A percentile compares a stretch with the other conserved stretches of the same genome.
Evolutionary conservation across 2,113 vertebrate species (phyloP).

Genomic region (Canis aureus): DNA sequence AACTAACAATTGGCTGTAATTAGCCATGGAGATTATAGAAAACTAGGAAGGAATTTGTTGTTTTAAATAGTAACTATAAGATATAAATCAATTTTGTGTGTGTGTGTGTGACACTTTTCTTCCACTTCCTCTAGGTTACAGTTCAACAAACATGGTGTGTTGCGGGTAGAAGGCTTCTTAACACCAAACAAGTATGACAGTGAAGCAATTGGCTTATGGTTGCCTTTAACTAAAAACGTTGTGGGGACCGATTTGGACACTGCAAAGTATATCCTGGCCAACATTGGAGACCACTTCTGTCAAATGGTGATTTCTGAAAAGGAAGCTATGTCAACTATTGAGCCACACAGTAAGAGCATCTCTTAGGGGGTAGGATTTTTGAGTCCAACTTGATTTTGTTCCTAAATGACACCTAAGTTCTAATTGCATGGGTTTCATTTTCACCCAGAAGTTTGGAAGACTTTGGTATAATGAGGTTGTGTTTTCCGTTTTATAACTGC

Average conservation of each 20-base stretch:
- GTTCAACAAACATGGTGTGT: slow-evolving; percentile 90
- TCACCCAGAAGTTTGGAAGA: neutral
- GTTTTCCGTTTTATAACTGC: neutral
- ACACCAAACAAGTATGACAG: slow-evolving; percentile 89
- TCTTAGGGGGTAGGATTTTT: slow-evolving; percentile 73
- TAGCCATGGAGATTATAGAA: slow-evolving; percentile 32
- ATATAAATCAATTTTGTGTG: neutral
- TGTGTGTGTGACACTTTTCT: neutral
- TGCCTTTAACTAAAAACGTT: slow-evolving; percentile 87
- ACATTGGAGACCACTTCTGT: slow-evolving; percentile 92
- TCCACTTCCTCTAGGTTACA: slow-evolving; percentile 84
- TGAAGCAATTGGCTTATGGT: slow-evolving; percentile 90
- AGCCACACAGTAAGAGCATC: slow-evolving; percentile 89
- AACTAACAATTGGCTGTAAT: neutral
- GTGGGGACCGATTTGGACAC: slow-evolving; percentile 90
- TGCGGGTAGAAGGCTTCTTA: slow-evolving; percentile 90
- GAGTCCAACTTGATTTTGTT: slow-evolving; percentile 64
- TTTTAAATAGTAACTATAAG: slow-evolving; percentile 1
- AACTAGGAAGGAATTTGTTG: neutral
- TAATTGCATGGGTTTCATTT: slow-evolving; percentile 4
- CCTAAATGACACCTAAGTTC: slow-evolving; percentile 4
- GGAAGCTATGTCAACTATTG: slow-evolving; percentile 90
- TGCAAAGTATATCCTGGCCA: slow-evolving; percentile 90
- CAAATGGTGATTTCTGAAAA: slow-evolving; percentile 91
- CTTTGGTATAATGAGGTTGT: slow-evolving; percentile 4